Evolutionary conservation across 2,113 vertebrate species (phyloP), one percentile per base, ranked within the genome.

Genomic region (Tautogolabrus adspersus): DNA sequence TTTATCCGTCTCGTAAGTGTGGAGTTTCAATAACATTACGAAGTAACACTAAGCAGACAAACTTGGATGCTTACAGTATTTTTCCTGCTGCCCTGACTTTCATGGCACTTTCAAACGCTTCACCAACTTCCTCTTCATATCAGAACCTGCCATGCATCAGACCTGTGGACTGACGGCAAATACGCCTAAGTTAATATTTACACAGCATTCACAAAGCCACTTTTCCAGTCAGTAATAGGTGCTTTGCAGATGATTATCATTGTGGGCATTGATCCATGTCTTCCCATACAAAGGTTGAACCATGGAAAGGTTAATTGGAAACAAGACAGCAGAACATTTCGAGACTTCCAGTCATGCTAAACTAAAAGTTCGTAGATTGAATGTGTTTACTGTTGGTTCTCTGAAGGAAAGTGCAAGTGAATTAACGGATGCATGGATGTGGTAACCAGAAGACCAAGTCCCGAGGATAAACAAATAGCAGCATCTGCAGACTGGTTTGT

Each of bases 291-390:
- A 91, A 88, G 87, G 89, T 90, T 87, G 89, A 77, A 84, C 74
- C 74, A 73, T 8, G 78, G 65, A 92, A 93, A 93, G 91, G 91
- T 92, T 93, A 92, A 93, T 92, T 92, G 89, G 91, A 86, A 88
- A 88, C 86, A 87, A 87, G 63, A 84, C 49, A 23, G 76, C 79
- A 62, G 66, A 86, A 54, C 76, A 79, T 69, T 46, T 34, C 4
- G 30, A 34, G 72, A 67, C 66, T 79, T 75, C 61, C 22, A n/a
- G 47, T 84, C 65, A 79, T 63, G 69, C 72, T 70, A 62, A 82
- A 60, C 47, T 70, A 66, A 77, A 86, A 86, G 77, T 89, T 85
- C 66, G 47, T 47, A 30, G 66, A 26, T 65, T 72, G 40, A 6
- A 6, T 74, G 49, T 57, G 65, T 83, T 81, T 78, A n/a, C 57